Evolutionary conservation across 2,888 invertebrate species (phyloP).

Genomic region (Imbricaverruca yamaguchii): DNA sequence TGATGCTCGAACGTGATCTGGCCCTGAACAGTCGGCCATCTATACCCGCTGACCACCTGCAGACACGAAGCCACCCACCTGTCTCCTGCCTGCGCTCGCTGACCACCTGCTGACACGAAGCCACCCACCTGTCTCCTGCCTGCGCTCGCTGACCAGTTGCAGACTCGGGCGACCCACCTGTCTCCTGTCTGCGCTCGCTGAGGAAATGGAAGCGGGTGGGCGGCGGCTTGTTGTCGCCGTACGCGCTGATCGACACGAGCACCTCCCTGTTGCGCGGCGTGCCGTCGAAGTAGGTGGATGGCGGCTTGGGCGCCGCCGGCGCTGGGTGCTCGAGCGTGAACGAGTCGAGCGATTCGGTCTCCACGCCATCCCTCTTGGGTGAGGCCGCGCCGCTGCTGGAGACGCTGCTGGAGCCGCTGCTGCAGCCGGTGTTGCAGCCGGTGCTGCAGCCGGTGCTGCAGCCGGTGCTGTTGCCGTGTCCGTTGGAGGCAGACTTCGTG

Average conservation of each 20-base stretch:
- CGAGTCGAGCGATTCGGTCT: constrained; percentile 67
- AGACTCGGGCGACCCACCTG: too few relatives aligned
- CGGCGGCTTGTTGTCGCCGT: neutral
- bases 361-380: constrained; percentile 46
- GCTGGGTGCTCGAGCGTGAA: constrained; percentile 60
- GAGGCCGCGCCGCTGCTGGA: neutral
- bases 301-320: constrained; percentile 56
- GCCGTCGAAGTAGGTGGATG: constrained; percentile 54
- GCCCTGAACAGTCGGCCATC: too few relatives aligned
- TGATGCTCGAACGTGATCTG: too few relatives aligned
- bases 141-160: too few relatives aligned
- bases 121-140: too few relatives aligned
- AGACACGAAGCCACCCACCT: too few relatives aligned
- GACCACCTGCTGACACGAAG: too few relatives aligned
- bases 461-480: too few relatives aligned
- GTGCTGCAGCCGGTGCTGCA: neutral
- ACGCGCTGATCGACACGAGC: constrained; percentile 6
- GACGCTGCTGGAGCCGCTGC: neutral
- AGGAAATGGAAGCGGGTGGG: neutral
- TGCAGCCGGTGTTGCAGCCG: too few relatives aligned
- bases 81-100: too few relatives aligned
- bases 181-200: neutral
- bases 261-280: neutral
- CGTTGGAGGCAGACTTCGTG: too few relatives aligned
- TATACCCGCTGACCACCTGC: too few relatives aligned